Conservation (phyloP, 2,888 invertebrate genomes). For the Sphaerophoria rueppellii region DNA sequence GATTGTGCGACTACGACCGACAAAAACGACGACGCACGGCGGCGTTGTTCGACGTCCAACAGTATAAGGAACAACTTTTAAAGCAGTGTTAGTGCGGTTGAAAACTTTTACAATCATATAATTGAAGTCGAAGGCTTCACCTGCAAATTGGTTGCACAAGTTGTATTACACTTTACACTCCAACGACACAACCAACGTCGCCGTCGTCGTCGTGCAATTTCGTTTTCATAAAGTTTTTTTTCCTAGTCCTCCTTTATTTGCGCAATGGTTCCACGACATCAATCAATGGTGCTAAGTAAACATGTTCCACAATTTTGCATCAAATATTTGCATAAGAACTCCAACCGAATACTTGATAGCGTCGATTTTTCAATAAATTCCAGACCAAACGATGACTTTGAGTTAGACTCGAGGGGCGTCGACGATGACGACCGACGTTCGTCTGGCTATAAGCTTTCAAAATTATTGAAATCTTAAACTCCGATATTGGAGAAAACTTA, state of each 20-base stretch:
- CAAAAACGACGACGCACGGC: no score
- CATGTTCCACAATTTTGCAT: constrained; percentile 49
- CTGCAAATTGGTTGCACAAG: constrained; percentile 50
- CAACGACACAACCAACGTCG: constrained; percentile 2
- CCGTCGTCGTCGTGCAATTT: constrained; percentile 11
- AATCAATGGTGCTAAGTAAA: constrained; percentile 40
- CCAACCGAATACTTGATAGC: constrained; percentile 16
- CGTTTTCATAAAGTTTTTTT: neutral
- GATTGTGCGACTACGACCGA: constrained; percentile 33
- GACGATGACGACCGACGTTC: no score
- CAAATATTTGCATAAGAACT: constrained; percentile 60
- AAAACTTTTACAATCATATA: constrained; percentile 59
- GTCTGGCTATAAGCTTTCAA: constrained; percentile 41
- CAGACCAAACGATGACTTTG: neutral
- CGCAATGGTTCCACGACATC: neutral
- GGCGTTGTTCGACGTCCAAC: neutral
- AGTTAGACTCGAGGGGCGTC: constrained; percentile 13
- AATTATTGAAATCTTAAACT: constrained; percentile 62
- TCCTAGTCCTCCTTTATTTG: neutral
- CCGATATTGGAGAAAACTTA: constrained; percentile 34
- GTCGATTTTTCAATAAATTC: constrained; percentile 1
- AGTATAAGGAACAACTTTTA: constrained; percentile 31
- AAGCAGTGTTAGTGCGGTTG: neutral
- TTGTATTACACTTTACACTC: neutral
- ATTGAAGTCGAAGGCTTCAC: constrained; percentile 65